Evolutionary conservation across 2,888 invertebrate species (phyloP), one percentile per base, ranked within the genome.

Genomic region (Polymixis flavicincta): DNA sequence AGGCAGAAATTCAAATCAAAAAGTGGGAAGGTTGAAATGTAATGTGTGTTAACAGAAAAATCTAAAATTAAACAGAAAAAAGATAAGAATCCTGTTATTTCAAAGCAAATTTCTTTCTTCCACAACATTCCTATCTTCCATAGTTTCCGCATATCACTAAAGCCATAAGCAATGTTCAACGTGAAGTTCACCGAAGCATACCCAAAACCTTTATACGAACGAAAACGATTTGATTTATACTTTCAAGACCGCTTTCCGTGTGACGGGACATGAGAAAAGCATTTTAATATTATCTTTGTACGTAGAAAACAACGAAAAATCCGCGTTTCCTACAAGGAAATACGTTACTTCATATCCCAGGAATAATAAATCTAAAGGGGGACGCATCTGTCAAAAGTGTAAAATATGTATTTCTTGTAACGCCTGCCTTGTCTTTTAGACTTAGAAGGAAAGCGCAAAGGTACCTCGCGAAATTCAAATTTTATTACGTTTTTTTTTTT

Each of bases 331-430:
- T 87, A 89, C 90, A 89, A 84, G 90, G 88, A 91, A 83, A 92
- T 90, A 93, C 50, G 90, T 93, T 92, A 92, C 94, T 94, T 93
- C 94, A 95, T 95, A 95, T 95, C 94, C 92, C 85, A 86, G 87
- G 87, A 78, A 90, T 92, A 90, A 96, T 96, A 96, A 96, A 96
- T 96, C 95, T 94, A 91, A 89, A 91, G 91, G 92, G 93, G 92
- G 95, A 95, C 95, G 92, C 94, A 95, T 95, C 93, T 96, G 96
- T 96, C 96, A 96, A 94, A 96, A 95, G 92, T 94, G 92, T 96
- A 95, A 96, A 96, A 95, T 95, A 96, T 95, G 94, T 95, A 94
- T 96, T 94, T 93, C 94, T 94, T 93, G 94, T 94, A 93, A 92
- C 89, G 88, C 88, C 88, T 88, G 85, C 86, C 87, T 78, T 89